phyloP scores from a whole-genome alignment of 2,797 vertebrate genomes.

The Acestrorhynchus altus region DNA sequence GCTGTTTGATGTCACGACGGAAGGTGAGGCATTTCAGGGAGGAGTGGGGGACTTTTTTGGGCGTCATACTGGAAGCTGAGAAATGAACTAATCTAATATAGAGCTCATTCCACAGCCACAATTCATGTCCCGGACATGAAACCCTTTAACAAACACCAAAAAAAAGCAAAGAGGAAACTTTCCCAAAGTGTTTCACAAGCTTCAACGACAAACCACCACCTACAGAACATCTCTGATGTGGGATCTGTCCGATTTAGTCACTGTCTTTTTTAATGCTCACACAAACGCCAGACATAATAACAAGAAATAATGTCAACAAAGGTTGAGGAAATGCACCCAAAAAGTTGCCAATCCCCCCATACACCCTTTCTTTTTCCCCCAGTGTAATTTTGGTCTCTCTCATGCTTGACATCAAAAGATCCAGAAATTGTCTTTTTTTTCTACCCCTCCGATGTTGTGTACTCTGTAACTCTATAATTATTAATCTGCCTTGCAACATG shows the following conservation, averaged over 20 bases:
- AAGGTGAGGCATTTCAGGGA: constrained; percentile 35
- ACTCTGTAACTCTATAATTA: constrained; percentile 86
- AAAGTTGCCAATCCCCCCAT: constrained; percentile 70
- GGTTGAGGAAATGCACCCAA: constrained; percentile 63
- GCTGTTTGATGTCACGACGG: constrained; percentile 8
- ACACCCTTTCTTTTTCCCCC: constrained; percentile 66
- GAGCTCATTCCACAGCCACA: constrained; percentile 30
- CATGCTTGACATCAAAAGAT: constrained; percentile 83
- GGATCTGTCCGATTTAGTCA: constrained; percentile 29
- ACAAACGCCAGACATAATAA: constrained; percentile 56
- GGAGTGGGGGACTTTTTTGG: not conserved
- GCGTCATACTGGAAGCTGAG: not conserved
- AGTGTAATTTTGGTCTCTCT: constrained; percentile 86
- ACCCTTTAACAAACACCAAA: not conserved
- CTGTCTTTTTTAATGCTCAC: constrained; percentile 15
- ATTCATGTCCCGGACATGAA: constrained; percentile 11
- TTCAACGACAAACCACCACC: constrained; percentile 41
- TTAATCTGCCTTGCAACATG: constrained; percentile 79
- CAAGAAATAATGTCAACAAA: constrained; percentile 65
- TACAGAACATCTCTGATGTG: constrained; percentile 35
- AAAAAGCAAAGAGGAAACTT: not conserved
- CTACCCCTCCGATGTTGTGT: constrained; percentile 66
- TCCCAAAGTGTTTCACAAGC: constrained; percentile 30
- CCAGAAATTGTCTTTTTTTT: constrained; percentile 71
- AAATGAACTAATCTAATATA: not conserved